Conservation (phyloP, 2,113 vertebrate genomes). For the Danionella cerebrum region DNA sequence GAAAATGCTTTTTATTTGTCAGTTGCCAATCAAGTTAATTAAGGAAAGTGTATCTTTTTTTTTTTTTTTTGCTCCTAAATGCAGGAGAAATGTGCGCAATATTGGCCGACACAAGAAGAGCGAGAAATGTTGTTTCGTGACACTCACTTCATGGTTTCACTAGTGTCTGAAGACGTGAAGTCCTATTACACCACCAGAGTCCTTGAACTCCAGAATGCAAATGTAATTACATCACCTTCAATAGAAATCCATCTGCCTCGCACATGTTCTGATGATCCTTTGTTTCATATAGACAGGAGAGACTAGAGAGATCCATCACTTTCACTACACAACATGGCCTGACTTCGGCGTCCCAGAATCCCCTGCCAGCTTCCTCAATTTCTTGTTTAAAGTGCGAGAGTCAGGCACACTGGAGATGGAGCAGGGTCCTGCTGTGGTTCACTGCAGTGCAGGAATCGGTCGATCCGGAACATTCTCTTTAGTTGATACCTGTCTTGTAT, state of each 20-base stretch:
- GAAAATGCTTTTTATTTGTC: too few species aligned
- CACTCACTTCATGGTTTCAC: slow-evolving; percentile 81
- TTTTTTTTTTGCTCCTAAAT: neutral
- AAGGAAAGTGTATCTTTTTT: neutral
- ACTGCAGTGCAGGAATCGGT: slow-evolving; percentile 96
- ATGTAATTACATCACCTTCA: slow-evolving; percentile 62
- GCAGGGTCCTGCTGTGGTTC: slow-evolving; percentile 81
- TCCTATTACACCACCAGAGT: slow-evolving; percentile 86
- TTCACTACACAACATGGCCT: slow-evolving; percentile 98
- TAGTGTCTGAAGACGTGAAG: slow-evolving; percentile 85
- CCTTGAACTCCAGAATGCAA: slow-evolving; percentile 82
- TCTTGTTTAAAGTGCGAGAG: slow-evolving; percentile 90
- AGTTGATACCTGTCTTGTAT: slow-evolving; percentile 88
- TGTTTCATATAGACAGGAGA: slow-evolving; percentile 70
- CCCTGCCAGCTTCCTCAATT: slow-evolving; percentile 93
- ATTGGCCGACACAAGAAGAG: slow-evolving; percentile 86
- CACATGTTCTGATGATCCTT: neutral
- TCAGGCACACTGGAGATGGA: slow-evolving; percentile 78
- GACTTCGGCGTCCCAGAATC: slow-evolving; percentile 98
- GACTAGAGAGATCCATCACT: slow-evolving; percentile 86
- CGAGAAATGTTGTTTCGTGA: slow-evolving; percentile 82
- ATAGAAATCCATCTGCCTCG: neutral
- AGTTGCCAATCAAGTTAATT: too few species aligned
- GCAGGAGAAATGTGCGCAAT: slow-evolving; percentile 96
- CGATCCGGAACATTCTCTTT: slow-evolving; percentile 90